A percentile compares a stretch with the other conserved stretches of the same genome.
Evolutionary conservation across 2,113 vertebrate species (phyloP).

Genomic region (Ciconia maguari): DNA sequence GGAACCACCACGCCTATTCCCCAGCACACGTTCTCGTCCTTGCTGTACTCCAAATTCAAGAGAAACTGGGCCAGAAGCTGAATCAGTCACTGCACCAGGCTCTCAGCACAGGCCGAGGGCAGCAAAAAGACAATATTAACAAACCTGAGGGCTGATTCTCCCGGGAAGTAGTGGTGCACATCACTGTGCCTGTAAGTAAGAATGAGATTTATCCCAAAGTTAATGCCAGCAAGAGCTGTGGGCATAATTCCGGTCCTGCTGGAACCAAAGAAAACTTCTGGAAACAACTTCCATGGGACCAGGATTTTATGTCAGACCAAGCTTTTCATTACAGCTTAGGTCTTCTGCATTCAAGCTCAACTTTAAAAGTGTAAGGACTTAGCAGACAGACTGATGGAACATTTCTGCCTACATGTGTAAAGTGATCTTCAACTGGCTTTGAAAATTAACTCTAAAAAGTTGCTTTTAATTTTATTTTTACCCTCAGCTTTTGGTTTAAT

Average conservation of each 20-base stretch:
- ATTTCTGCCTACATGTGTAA: rapidly evolving
- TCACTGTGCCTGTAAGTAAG: neutral
- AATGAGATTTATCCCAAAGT: neutral
- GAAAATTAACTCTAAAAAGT: neutral
- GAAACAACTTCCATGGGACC: neutral
- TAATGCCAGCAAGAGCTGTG: neutral
- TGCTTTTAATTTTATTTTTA: neutral
- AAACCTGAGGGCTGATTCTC: neutral
- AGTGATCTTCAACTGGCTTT: neutral
- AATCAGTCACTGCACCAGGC: neutral
- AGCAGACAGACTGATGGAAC: neutral
- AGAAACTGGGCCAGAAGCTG: neutral
- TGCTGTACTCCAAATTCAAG: neutral
- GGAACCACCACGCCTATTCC: rapidly evolving
- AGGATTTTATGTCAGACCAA: neutral
- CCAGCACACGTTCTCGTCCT: neutral
- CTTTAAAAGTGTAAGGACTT: neutral
- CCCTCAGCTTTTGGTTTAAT: neutral
- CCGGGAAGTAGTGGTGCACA: neutral
- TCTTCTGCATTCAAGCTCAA: neutral
- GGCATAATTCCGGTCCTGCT: neutral
- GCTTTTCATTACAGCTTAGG: neutral
- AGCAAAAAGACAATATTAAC: neutral
- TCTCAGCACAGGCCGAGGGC: neutral
- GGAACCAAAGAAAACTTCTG: neutral